A percentile compares a stretch with the other conserved stretches of the same genome.
phyloP scores from a whole-genome alignment of 2,888 invertebrate genomes.

The Prosopocoilus inquinatus region DNA sequence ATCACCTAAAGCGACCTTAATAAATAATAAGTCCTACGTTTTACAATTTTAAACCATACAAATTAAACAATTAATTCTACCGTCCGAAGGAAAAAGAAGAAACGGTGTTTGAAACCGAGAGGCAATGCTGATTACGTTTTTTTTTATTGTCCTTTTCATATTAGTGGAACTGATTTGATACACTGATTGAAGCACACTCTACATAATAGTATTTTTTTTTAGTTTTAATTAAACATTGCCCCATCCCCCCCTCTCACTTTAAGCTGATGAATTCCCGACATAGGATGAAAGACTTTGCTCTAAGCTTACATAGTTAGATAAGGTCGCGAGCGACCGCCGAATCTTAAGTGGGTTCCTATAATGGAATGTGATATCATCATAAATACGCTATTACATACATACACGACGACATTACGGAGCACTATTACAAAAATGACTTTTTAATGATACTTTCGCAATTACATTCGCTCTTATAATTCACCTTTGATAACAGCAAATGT shows the following conservation, averaged over 20 bases:
- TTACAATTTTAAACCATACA: neutral
- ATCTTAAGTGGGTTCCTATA: neutral
- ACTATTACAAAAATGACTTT: neutral
- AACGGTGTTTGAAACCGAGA: neutral
- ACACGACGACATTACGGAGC: neutral
- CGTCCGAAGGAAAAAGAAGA: neutral
- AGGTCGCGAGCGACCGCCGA: constrained; percentile 1
- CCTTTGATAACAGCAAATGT: neutral
- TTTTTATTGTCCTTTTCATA: constrained; percentile 7
- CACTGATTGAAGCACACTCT: constrained; percentile 6
- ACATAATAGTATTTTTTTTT: constrained; percentile 2
- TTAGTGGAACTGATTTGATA: constrained; percentile 4
- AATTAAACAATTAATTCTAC: neutral
- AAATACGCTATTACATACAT: neutral
- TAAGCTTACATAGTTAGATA: constrained; percentile 2
- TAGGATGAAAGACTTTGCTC: constrained; percentile 2
- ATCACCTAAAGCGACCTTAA: constrained; percentile 25
- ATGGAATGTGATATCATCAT: constrained; percentile 3
- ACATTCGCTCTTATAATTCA: neutral
- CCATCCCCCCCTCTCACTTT: neutral
- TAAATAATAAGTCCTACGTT: neutral
- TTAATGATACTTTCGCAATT: too few relatives aligned
- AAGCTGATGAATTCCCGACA: constrained; percentile 5
- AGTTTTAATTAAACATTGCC: constrained; percentile 7
- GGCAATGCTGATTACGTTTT: neutral